Percentiles rank a stretch among this genome's conserved stretches.
Evolutionary conservation across 2,113 vertebrate species (phyloP).

Genomic region (Amphiprion ocellaris): DNA sequence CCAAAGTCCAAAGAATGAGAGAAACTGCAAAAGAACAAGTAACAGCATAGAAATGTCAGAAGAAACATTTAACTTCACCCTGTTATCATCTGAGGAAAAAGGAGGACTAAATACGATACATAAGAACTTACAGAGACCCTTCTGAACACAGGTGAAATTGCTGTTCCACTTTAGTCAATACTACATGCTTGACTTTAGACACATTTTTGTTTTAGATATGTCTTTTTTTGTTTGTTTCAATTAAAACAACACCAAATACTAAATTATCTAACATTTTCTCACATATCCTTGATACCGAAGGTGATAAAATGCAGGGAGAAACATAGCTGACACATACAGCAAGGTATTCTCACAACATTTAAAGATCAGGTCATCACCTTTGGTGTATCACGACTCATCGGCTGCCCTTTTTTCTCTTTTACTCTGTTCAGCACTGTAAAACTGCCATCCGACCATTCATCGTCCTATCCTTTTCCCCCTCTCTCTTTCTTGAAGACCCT

Average conservation of each 20-base stretch:
- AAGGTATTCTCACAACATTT: slow-evolving; percentile 4
- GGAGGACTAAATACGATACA: too few relatives aligned
- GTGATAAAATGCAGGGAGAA: too few relatives aligned
- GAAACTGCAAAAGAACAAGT: not conserved
- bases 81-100: not conserved
- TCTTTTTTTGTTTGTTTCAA: too few relatives aligned
- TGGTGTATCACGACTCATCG: not conserved
- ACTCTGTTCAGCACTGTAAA: slow-evolving; percentile 25
- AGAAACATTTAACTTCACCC: slow-evolving; percentile 14
- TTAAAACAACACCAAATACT: too few relatives aligned
- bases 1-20: slow-evolving; percentile 22
- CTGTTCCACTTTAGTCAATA: too few relatives aligned
- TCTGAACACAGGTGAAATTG: not conserved
- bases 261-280: too few relatives aligned
- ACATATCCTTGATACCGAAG: too few relatives aligned
- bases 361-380: slow-evolving; percentile 19
- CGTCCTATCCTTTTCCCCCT: not conserved
- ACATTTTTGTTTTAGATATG: not conserved
- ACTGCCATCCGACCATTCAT: slow-evolving; percentile 20
- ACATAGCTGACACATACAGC: not conserved
- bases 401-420: slow-evolving; percentile 7
- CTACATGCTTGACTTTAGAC: too few relatives aligned
- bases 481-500: slow-evolving; percentile 7
- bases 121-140: too few relatives aligned
- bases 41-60: slow-evolving; percentile 13